These are phyloP conservation scores for Drosophila rellima DNA, from an alignment of 2,888 invertebrate genomes.

Conservation along the genomic window DNA sequence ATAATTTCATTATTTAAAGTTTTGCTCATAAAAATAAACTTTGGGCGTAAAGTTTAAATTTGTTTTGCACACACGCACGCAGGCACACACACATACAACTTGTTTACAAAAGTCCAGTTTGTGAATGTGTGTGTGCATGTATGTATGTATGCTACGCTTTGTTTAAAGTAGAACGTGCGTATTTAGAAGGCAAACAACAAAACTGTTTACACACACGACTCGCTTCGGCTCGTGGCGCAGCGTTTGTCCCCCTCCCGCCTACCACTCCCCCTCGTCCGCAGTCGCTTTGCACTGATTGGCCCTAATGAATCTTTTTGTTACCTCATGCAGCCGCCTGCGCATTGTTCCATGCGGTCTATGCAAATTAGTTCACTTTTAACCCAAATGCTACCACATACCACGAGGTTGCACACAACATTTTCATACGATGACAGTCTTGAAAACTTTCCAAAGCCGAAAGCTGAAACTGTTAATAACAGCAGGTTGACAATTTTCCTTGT, in stretches of 20 bases:
- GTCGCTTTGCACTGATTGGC: conserved; percentile 78
- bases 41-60: conserved; percentile 78
- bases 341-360: conserved; percentile 78
- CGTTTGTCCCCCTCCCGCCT: conserved; percentile 14
- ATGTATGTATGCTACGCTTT: conserved; percentile 49
- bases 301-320: conserved; percentile 79
- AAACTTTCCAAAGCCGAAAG: neutral
- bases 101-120: conserved; percentile 62
- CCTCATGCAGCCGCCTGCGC: conserved; percentile 76
- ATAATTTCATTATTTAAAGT: conserved; percentile 79
- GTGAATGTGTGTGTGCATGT: conserved; percentile 26
- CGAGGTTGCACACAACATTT: conserved; percentile 29
- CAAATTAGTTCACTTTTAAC: conserved; percentile 79
- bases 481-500: conserved; percentile 14
- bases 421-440: conserved; percentile 3
- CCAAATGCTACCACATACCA: conserved; percentile 46
- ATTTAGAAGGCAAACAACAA: conserved; percentile 78
- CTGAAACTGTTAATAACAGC: conserved; percentile 27
- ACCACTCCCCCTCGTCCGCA: conserved; percentile 27
- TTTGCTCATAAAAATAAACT: conserved; percentile 76
- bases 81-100: conserved; percentile 35
- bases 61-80: conserved; percentile 68
- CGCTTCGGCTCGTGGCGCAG: conserved; percentile 42
- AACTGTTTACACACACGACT: conserved; percentile 70
- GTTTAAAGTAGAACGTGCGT: conserved; percentile 78